Evolutionary conservation across 2,113 vertebrate genomes (phyloP).

Genomic region (Isichthys henryi): DNA sequence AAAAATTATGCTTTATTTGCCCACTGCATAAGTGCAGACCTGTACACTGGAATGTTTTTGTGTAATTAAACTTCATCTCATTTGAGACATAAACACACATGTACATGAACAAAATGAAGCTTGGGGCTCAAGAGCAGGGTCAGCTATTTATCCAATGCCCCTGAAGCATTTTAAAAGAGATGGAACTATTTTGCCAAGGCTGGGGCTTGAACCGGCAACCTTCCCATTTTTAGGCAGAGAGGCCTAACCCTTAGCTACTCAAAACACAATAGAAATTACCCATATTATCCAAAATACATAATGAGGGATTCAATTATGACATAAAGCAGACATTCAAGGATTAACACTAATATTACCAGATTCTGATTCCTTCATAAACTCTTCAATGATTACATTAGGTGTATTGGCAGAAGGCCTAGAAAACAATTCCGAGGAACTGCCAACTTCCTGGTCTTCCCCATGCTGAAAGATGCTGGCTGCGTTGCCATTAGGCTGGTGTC

Average conservation of each 20-base stretch:
- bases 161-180: neutral
- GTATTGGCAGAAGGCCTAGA: conserved; percentile 16
- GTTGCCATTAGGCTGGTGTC: neutral
- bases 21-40: neutral
- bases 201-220: neutral
- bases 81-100: neutral
- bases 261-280: neutral
- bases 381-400: conserved; percentile 71
- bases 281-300: neutral
- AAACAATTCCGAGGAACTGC: neutral
- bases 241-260: neutral
- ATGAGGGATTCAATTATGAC: neutral
- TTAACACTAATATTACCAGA: neutral
- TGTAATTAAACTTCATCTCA: neutral
- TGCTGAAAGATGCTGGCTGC: neutral
- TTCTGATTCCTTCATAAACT: conserved; percentile 58
- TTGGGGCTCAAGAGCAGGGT: neutral
- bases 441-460: neutral
- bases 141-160: neutral
- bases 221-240: neutral
- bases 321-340: neutral
- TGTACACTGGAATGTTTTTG: neutral
- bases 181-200: neutral
- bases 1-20: neutral
- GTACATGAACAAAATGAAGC: neutral